These are phyloP conservation scores for Typhlomys cinereus DNA, from an alignment of 2,113 vertebrate species.

Conservation along the genomic window DNA sequence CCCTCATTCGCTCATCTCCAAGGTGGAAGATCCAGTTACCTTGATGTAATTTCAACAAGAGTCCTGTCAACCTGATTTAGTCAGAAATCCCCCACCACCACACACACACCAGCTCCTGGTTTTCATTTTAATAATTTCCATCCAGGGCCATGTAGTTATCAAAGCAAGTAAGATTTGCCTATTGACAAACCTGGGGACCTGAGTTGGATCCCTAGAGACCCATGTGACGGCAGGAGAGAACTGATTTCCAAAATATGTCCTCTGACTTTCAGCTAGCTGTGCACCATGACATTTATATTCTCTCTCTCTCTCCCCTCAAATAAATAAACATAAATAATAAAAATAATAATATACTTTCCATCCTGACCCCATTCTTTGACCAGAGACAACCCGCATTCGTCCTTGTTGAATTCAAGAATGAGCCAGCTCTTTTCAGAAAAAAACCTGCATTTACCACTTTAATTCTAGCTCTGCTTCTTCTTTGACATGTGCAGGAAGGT, in stretches of 20 bases:
- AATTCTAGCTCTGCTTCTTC: neutral
- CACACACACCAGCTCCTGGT: neutral
- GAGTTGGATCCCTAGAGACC: too few species aligned
- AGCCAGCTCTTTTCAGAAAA: neutral
- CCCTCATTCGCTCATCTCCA: neutral
- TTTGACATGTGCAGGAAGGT: neutral
- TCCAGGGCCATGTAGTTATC: too few species aligned
- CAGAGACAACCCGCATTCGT: neutral
- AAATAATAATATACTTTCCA: neutral
- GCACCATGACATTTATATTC: too few species aligned
- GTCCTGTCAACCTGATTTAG: neutral
- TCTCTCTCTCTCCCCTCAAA: too few species aligned
- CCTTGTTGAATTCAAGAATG: neutral
- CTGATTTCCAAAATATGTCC: too few species aligned
- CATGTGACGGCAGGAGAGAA: too few species aligned
- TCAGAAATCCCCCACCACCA: neutral
- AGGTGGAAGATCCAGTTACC: neutral
- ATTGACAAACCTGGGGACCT: too few species aligned
- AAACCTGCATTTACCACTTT: constrained; percentile 16
- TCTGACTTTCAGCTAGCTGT: too few species aligned
- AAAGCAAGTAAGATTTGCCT: too few species aligned
- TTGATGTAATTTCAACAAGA: neutral
- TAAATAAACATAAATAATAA: too few species aligned
- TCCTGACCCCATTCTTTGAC: neutral
- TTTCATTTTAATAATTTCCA: neutral